Evolutionary conservation across 2,888 invertebrate species (phyloP).

Genomic region (Congeria kusceri): DNA sequence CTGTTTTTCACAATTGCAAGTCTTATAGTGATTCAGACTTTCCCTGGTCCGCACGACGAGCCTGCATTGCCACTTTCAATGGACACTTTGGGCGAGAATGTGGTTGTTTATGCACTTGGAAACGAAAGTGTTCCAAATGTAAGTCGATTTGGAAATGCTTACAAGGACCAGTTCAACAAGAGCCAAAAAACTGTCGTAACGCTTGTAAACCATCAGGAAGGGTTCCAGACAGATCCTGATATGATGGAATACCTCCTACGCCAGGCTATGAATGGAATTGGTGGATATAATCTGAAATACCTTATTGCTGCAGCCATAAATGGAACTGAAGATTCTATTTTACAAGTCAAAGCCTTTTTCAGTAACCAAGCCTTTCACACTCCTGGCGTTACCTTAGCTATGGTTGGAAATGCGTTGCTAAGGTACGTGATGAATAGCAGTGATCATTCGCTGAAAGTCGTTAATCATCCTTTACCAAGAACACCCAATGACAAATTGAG

Average conservation of each 20-base stretch:
- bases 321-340: constrained; percentile 23
- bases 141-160: constrained; percentile 52
- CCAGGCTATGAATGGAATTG: constrained; percentile 79
- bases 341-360: constrained; percentile 89
- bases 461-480: constrained; percentile 82
- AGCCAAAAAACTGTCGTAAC: constrained; percentile 33
- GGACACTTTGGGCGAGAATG: constrained; percentile 77
- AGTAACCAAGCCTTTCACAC: constrained; percentile 93
- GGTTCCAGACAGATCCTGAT: constrained; percentile 63
- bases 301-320: constrained; percentile 81
- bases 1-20: constrained; percentile 88
- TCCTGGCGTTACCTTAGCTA: constrained; percentile 89
- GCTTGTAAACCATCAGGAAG: constrained; percentile 62
- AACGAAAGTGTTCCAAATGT: constrained; percentile 9
- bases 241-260: constrained; percentile 68
- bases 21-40: constrained; percentile 88
- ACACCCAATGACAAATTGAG: constrained; percentile 69
- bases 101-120: constrained; percentile 61
- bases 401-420: constrained; percentile 74
- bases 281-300: constrained; percentile 83
- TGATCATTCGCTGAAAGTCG: constrained; percentile 62
- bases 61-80: constrained; percentile 87
- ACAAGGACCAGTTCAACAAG: constrained; percentile 65
- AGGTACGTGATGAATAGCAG: constrained; percentile 67
- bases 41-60: constrained; percentile 86